These are phyloP conservation scores for Poeciliopsis paucimaculata DNA, from an alignment of 2,797 vertebrate species.

Conservation along the genomic window DNA sequence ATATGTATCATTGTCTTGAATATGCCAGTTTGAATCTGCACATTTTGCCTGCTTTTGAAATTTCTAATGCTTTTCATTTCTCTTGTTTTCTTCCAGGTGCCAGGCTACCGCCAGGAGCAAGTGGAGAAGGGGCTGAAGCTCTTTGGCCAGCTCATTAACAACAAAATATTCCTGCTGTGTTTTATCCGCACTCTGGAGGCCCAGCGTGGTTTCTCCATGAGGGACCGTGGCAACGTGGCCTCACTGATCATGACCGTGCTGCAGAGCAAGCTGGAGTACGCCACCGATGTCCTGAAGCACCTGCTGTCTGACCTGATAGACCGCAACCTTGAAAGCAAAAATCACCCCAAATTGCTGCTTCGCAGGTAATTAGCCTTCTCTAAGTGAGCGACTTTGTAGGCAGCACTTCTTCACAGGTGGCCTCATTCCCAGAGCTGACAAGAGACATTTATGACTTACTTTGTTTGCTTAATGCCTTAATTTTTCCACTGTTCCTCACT, in stretches of 20 bases:
- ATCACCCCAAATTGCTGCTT: constrained; percentile 95
- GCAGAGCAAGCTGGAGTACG: constrained; percentile 97
- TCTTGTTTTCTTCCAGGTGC: constrained; percentile 82
- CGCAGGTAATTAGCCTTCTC: constrained; percentile 83
- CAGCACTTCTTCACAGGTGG: neutral
- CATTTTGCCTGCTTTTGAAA: constrained; percentile 15
- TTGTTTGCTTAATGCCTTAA: neutral
- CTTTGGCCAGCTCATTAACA: constrained; percentile 98
- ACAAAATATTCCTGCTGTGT: constrained; percentile 94
- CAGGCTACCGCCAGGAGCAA: constrained; percentile 94
- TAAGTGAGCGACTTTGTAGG: neutral
- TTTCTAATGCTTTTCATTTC: constrained; percentile 31
- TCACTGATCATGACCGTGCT: constrained; percentile 97
- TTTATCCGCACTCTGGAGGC: constrained; percentile 97
- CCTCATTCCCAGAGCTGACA: neutral
- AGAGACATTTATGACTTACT: neutral
- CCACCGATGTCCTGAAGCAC: constrained; percentile 96
- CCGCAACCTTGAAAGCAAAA: constrained; percentile 99
- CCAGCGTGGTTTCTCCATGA: constrained; percentile 97
- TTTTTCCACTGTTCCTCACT: constrained; percentile 1
- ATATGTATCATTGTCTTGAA: constrained; percentile 10
- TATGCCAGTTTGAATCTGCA: constrained; percentile 7
- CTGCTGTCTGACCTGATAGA: constrained; percentile 97
- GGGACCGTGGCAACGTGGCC: constrained; percentile 96
- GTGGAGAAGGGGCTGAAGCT: constrained; percentile 96